Evolutionary conservation across 37 sponge, comb jelly and placozoan species (phyloP), one percentile per base, ranked within the genome.

Genomic region (Axinella damicornis): DNA sequence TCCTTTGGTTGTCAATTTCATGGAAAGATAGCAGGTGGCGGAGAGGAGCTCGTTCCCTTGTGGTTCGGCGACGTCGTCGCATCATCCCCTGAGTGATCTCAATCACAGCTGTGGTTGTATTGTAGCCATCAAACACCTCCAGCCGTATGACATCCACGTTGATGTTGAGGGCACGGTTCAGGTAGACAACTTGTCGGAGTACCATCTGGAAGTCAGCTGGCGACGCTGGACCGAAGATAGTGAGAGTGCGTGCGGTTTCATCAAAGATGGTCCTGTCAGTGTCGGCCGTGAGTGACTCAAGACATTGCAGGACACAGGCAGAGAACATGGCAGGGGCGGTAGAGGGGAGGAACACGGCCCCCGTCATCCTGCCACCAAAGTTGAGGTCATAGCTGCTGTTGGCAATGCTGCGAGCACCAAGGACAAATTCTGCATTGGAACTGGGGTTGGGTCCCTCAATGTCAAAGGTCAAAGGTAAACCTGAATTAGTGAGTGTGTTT

Each of bases 381-480:
- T 86, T 63, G 5, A 27, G 56, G 68, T 93, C 94, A 41, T 65
- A 80, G 28, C 16, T 0, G 27, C 78, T 80, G 27, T 72, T 53
- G 20, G 72, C 64, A 12, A 82, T 86, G 21, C 78, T 55, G 31
- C 94, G 80, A 0, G 82, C 94, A 56, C 90, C 94, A 19, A 93
- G 40, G 15, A 86, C 74, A 57, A 89, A 59, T 12, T 64, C 71
- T 57, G 33, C 37, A 32, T 82, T 78, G 57, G 74, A 32, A 27
- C 35, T 59, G 52, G 30, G 21, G 32, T 15, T 35, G 0, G 76
- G 81, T 24, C 91, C 91, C 38, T 89, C 89, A 70, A 89, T 69
- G 77, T 89, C 84, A 72, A 33, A 40, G 22, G 54, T 19, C 35
- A 89, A 61, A 25, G 89, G 89, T 24, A 89, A 65, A 72, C 79